Base-by-base conservation (phyloP, 2,113 vertebrate genomes). In the Bufo gargarizans region DNA sequence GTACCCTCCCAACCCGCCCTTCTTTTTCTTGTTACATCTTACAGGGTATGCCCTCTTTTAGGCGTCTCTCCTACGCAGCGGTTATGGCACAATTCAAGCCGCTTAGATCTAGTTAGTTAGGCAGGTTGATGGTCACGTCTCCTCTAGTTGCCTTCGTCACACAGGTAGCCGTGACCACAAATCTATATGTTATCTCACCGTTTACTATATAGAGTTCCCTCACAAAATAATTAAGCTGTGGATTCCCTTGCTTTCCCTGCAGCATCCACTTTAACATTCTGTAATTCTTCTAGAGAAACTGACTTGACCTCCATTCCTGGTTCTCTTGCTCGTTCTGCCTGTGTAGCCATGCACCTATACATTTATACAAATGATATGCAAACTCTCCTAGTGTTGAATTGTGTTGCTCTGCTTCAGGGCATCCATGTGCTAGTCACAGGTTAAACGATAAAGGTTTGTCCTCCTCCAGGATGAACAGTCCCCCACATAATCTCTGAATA, bases 311-410 rank as follows among this genome's bases (percentile, higher is more conserved):
- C 49, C 50, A 56, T 82, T 53, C 65, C 65, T 71, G 47, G 13
- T 19, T 50, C 61, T 16, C 19, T 6, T 13, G 22, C 82, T 43
- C 19, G 10, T 55, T 84, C 82, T 84, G 47, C 63, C 49, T 69
- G n/a, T 55, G 33, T 22, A 69, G 82, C 16, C 14, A 19, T 80
- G 56, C 19, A 80, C 58, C 33, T 81, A 61, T 61, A 61, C 56
- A 84, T 43, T 16, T 81, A 61, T 61, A 61, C 56, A 84, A 49
- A 84, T 71, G 65, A 71, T 69, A 84, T 53, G 82, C 47, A 69
- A 8, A 20, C 45, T 83, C 16, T 50, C 4, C 56, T 61, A 22
- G 7, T 53, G 13, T 11, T 22, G 43, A 10, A 8, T 14, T 77
- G 13, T 50, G 56, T n/a, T 14, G 33, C 71, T 45, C 17, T 47